Evolutionary conservation across 2,797 vertebrate species (phyloP).

Genomic region (Aldrovandia affinis): DNA sequence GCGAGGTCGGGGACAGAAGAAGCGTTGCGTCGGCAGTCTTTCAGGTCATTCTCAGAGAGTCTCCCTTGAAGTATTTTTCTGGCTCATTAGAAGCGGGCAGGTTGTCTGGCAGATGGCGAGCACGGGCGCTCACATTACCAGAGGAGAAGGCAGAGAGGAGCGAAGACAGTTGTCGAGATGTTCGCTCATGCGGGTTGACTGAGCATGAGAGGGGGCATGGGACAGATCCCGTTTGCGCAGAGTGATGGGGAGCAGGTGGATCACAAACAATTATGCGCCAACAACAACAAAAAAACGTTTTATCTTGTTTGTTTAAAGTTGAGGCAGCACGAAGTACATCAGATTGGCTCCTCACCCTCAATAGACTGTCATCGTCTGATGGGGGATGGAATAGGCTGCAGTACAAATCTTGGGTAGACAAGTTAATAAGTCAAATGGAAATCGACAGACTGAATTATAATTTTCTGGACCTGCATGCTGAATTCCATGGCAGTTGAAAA

Average conservation of each 20-base stretch:
- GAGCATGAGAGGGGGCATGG: background rate
- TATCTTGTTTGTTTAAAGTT: background rate
- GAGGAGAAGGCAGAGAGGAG: background rate
- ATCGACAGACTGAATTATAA: conserved; percentile 8
- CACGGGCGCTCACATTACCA: background rate
- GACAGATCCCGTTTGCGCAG: background rate
- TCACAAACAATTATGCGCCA: background rate
- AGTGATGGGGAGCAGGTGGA: background rate
- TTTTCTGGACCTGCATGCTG: background rate
- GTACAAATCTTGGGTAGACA: background rate
- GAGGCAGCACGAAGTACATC: background rate
- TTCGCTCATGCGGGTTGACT: background rate
- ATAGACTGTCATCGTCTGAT: background rate
- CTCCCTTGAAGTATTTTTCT: conserved; percentile 27
- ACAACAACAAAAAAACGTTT: background rate
- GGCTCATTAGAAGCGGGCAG: conserved; percentile 26
- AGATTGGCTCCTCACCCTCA: background rate
- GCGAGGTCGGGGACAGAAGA: background rate
- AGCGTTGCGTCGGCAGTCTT: background rate
- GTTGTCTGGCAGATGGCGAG: conserved; percentile 33
- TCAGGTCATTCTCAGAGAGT: background rate
- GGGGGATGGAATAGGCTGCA: background rate
- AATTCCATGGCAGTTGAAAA: conserved; percentile 11
- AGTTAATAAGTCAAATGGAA: background rate
- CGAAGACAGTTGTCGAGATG: background rate